These are phyloP conservation scores for Elaphurus davidianus DNA, from an alignment of 2,113 vertebrate genomes.

Conservation along the genomic window DNA sequence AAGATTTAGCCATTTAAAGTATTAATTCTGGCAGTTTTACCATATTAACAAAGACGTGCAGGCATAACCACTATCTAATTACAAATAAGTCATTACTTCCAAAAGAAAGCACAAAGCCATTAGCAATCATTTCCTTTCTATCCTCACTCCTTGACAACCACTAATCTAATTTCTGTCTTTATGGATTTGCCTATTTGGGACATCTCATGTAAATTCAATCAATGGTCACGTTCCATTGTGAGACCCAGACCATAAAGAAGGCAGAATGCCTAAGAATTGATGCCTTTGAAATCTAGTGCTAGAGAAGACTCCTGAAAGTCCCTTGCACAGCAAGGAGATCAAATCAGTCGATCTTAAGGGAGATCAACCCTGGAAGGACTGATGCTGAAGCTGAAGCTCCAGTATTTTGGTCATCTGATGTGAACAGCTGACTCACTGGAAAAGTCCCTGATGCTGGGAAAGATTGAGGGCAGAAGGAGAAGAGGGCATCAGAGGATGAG, in stretches of 20 bases:
- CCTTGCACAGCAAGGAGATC: not conserved
- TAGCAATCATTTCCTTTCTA: not conserved
- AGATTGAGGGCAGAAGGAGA: not conserved
- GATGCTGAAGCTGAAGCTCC: not conserved
- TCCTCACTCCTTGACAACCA: not conserved
- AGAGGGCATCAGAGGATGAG: not conserved
- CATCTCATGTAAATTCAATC: not conserved
- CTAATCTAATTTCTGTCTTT: not conserved
- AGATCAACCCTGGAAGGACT: not conserved
- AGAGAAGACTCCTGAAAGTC: not conserved
- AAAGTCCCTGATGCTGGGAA: not conserved
- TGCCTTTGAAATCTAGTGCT: not conserved
- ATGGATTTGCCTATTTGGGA: not conserved
- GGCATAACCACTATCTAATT: not conserved
- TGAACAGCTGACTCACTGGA: not conserved
- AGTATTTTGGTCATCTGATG: not conserved
- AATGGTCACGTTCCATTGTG: not conserved
- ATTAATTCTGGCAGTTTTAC: not conserved
- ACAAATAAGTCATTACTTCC: not conserved
- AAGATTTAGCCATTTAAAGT: not conserved
- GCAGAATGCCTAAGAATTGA: not conserved
- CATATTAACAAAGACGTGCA: not conserved
- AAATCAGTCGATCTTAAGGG: not conserved
- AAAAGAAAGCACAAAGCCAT: not conserved
- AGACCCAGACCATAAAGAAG: not conserved